phyloP scores from a whole-genome alignment of 2,888 invertebrate genomes.

The Diloba caeruleocephala region DNA sequence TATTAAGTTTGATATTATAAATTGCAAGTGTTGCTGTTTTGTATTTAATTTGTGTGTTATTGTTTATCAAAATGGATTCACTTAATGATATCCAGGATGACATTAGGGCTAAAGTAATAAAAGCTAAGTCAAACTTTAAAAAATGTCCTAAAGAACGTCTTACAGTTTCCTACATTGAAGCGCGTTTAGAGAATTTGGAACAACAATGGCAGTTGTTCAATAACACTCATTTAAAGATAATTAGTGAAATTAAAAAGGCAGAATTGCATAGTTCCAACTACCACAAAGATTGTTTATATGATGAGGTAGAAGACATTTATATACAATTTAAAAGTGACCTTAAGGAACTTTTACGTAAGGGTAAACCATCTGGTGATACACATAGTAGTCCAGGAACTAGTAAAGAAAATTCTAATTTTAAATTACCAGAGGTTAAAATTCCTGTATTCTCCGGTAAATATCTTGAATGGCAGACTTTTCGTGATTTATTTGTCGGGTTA shows the following conservation, averaged over 20 bases:
- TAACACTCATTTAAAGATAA: background rate
- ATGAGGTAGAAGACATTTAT: slow-evolving; percentile 5
- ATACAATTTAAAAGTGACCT: background rate
- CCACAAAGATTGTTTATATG: background rate
- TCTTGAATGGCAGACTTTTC: slow-evolving; percentile 41
- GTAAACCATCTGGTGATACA: background rate
- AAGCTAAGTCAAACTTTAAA: background rate
- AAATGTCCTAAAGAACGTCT: background rate
- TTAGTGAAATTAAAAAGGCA: background rate
- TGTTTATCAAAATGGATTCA: slow-evolving; percentile 1
- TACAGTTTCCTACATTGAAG: background rate
- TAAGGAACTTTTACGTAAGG: background rate
- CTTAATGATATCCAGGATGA: background rate
- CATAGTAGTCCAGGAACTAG: too few species aligned
- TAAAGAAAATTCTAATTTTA: background rate
- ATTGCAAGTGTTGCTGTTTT: background rate
- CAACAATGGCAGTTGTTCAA: background rate
- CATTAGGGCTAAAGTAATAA: background rate
- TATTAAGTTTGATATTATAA: too few species aligned
- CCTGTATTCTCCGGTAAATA: slow-evolving; percentile 44
- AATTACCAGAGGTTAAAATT: slow-evolving; percentile 15
- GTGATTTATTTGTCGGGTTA: slow-evolving; percentile 41
- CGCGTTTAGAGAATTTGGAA: background rate
- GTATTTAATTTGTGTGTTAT: background rate
- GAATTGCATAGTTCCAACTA: background rate